Percentiles rank a stretch among this genome's conserved stretches.
These are phyloP conservation scores for Menura novaehollandiae DNA, from an alignment of 2,113 vertebrate species.

Conservation along the genomic window DNA sequence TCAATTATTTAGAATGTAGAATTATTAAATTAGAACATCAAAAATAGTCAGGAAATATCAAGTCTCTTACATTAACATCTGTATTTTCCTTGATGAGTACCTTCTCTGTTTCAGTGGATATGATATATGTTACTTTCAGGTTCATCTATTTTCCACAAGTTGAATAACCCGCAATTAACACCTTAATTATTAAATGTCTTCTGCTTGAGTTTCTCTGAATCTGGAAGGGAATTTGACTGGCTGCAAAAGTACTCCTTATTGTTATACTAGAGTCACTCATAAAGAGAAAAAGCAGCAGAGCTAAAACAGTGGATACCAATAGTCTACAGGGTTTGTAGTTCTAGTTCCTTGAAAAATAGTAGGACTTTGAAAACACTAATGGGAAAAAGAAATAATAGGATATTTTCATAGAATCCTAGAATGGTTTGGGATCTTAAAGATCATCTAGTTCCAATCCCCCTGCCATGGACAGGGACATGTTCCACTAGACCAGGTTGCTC, in stretches of 20 bases:
- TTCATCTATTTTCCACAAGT: slow-evolving; percentile 35
- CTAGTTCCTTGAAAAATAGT: not conserved
- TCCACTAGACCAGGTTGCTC: not conserved
- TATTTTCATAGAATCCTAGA: not conserved
- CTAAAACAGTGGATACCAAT: not conserved
- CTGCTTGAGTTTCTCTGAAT: not conserved
- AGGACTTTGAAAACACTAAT: not conserved
- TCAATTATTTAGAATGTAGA: not conserved
- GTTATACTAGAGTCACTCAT: not conserved
- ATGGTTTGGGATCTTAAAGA: not conserved
- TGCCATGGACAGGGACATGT: not conserved
- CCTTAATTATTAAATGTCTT: not conserved
- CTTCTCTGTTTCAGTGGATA: not conserved
- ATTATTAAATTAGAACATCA: not conserved
- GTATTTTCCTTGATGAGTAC: not conserved
- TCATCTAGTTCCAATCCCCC: rapidly evolving
- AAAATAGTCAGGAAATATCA: not conserved
- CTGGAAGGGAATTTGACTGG: not conserved
- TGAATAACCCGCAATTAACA: not conserved
- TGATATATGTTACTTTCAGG: not conserved
- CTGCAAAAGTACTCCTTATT: not conserved
- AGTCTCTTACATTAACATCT: not conserved
- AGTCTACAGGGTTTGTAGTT: not conserved
- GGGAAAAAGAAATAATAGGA: not conserved
- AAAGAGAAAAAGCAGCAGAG: not conserved